These are phyloP conservation scores for Microcebus lehilahytsara DNA, from an alignment of 2,113 vertebrate species.

Conservation along the genomic window DNA sequence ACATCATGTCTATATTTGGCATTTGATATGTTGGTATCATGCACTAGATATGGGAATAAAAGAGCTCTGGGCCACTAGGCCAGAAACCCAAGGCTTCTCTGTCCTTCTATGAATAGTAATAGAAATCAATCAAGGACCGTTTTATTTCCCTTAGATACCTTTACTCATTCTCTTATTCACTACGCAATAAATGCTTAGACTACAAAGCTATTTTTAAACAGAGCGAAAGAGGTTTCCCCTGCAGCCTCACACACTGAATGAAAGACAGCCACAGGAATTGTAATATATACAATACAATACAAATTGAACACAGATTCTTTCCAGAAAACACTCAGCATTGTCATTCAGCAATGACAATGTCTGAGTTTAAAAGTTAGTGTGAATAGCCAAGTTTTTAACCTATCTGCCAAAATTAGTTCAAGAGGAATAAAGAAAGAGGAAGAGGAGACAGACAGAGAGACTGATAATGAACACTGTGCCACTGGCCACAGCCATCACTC, in stretches of 20 bases:
- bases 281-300: background rate
- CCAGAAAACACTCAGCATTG: background rate
- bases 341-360: background rate
- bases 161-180: background rate
- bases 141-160: constrained; percentile 8
- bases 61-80: background rate
- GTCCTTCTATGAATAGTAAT: background rate
- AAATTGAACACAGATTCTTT: background rate
- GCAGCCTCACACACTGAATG: background rate
- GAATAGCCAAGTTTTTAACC: background rate
- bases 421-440: background rate
- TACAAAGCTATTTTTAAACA: constrained; percentile 50
- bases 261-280: constrained; percentile 38
- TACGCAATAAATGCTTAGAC: background rate
- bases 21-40: background rate
- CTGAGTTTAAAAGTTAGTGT: background rate
- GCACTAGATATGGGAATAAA: background rate
- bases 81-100: background rate
- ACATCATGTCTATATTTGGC: background rate
- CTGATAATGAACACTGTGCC: background rate
- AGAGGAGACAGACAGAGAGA: background rate
- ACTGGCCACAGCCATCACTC: background rate
- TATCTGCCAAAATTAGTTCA: background rate
- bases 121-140: background rate
- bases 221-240: background rate